Conservation (phyloP, 2,888 invertebrate genomes). For the Oegoconia quadripuncta region DNA sequence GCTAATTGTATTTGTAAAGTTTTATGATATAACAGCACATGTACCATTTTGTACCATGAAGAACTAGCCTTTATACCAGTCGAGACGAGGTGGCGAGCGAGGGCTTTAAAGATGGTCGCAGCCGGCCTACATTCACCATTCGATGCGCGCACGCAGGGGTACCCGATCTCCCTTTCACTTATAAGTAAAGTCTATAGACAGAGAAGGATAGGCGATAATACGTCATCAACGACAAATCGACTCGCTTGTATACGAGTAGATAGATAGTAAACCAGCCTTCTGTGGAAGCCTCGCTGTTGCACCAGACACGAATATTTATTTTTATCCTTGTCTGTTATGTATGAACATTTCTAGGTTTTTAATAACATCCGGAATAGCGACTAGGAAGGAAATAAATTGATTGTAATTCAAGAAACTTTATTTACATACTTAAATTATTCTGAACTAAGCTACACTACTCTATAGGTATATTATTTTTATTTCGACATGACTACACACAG, state of each 20-base stretch:
- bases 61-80: constrained; percentile 55
- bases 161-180: constrained; percentile 52
- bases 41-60: constrained; percentile 26
- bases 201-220: constrained; percentile 41
- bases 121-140: constrained; percentile 75
- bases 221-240: constrained; percentile 49
- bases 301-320: constrained; percentile 4
- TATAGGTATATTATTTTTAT: too few relatives aligned
- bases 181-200: constrained; percentile 19
- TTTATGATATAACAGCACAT: background rate
- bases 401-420: background rate
- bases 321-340: constrained; percentile 5
- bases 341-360: background rate
- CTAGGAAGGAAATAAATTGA: constrained; percentile 2
- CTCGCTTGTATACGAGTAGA: constrained; percentile 34
- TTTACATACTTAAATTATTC: background rate
- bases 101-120: constrained; percentile 72
- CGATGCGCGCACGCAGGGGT: constrained; percentile 59
- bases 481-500: too few relatives aligned
- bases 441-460: background rate
- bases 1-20: background rate
- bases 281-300: constrained; percentile 45
- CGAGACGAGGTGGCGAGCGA: constrained; percentile 63
- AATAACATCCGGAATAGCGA: background rate
- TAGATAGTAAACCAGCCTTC: constrained; percentile 43